Evolutionary conservation across 53 echinoderm and acorn worm species (phyloP), one percentile per base, ranked within the genome.

Genomic region (Apostichopus leukothele): DNA sequence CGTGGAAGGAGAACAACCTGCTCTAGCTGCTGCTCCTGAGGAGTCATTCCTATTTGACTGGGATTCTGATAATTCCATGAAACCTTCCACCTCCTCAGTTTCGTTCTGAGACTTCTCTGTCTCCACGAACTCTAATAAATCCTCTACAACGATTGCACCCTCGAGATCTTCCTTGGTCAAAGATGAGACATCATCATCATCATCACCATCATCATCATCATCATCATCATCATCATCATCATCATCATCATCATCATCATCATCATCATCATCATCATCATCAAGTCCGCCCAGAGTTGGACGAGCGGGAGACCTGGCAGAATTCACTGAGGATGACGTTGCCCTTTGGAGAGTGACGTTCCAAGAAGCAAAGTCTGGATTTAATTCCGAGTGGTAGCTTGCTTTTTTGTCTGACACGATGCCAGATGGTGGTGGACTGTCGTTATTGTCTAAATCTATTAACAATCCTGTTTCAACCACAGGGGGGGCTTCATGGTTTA

Each of bases 331-430:
- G 10, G 57, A 57, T 9, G 57, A 57, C 12, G 85, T 26, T 18
- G 60, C 39, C 27, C 67, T 85, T 60, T 85, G 67, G 11, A 85
- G 66, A 22, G 67, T 85, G 57, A 39, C 67, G 23, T 85, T 85
- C 85, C 85, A 85, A 14, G 63, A 27, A 25, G 85, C 85, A 85
- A 67, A 67, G 50, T 67, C 85, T 85, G 85, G 66, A 16, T 85
- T 67, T 6, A 54, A n/a, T 21, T 81, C 55, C n/a, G 81, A 57
- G 53, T 9, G 83, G 54, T 60, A 18, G 13, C 8, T 81, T 52
- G 83, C 7, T 21, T 55, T 67, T 39, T 4, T 52, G 66, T 85
- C 67, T 50, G 26, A 12, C 11, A 59, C 5, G 7, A 21, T 54
- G 18, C n/a, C 16, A 19, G 81, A 53, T 16, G 52, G 53, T 1